Base-by-base conservation (phyloP, 2,113 vertebrate species). In the Sinocyclocheilus grahami region DNA sequence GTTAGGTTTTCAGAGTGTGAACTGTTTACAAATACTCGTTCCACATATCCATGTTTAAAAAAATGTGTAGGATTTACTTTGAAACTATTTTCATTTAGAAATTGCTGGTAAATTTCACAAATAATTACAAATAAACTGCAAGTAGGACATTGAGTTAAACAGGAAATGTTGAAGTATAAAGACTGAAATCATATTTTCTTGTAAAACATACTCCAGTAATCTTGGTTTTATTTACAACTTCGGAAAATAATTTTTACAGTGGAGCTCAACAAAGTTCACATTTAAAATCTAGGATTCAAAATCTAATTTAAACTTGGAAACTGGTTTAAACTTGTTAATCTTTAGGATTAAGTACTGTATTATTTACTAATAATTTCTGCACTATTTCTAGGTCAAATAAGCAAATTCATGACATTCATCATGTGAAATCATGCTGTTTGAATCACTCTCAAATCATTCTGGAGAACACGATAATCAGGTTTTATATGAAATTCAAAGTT, bases 1-100 rank as follows among this genome's bases (percentile, higher is more conserved):
- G 82, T 84, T 39, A 24, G 8, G 30, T 84, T 84, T 74, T 72
- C 30, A 42, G 33, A 71, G 82, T 24, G 69, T 60, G 18, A 74
- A 74, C 24, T 72, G 51, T 74, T 72, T 75, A 72, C 82, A 60
- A 55, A 83, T 4, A 69, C 16, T 14, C 11, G 0, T 72, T 55
- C 18, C 2, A 37, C 2, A 42, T 39, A 60, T 58, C 51, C 51
- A n/a, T 42, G 33, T 60, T 22, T 60, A 20, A 30, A 46, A 9
- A 33, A 33, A 58, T 18, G 53, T 18, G 53, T 22, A 60, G 58
- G 20, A 60, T 74, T 42, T 74, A 42, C 5, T 39, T 74, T 74
- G 33, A 30, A 67, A 37, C 55, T 22, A 14, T 30, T 67, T 72
- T 72, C 33, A 5, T 10, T 72, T 11, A 74, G 1, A 46, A n/a